Conservation (phyloP, 1,140 invertebrate genomes). For the Armadillidium nasatum region DNA sequence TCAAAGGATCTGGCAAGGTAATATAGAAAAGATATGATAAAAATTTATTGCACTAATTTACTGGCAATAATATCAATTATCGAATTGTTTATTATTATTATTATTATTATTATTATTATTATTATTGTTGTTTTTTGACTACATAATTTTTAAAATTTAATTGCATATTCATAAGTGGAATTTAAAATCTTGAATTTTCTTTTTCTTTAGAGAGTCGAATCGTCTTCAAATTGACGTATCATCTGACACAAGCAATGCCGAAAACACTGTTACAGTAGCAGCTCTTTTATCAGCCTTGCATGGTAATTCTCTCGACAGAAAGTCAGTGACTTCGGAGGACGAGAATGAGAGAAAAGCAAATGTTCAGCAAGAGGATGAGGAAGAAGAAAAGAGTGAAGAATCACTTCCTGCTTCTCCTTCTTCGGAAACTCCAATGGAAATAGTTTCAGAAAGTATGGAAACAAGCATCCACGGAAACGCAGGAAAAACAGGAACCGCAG, state of each 20-base stretch:
- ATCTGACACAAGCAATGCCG: slow-evolving; percentile 28
- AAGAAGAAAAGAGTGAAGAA: slow-evolving; percentile 33
- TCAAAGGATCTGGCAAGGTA: slow-evolving; percentile 23
- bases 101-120: no score
- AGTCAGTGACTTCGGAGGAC: slow-evolving; percentile 12
- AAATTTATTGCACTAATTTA: no score
- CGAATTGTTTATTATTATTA: no score
- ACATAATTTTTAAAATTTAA: no score
- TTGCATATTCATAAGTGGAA: no score
- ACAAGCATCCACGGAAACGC: not conserved
- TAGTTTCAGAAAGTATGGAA: no score
- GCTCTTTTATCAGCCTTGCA: slow-evolving; percentile 29
- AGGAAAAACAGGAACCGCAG: slow-evolving; percentile 2
- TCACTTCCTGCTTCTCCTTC: slow-evolving; percentile 31
- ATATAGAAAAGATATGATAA: not conserved
- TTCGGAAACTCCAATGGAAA: slow-evolving; percentile 34
- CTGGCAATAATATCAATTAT: no score
- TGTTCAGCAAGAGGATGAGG: slow-evolving; percentile 35
- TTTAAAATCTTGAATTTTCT: no score
- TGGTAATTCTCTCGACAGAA: slow-evolving; percentile 21
- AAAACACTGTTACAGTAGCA: slow-evolving; percentile 34
- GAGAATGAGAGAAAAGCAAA: not conserved
- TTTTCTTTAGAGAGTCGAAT: slow-evolving; percentile 32
- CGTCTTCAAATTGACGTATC: slow-evolving; percentile 18
- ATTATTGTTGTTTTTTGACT: no score